Evolutionary conservation across 1,140 invertebrate genomes (phyloP).

Genomic region (Yoshiicerus persimilis): DNA sequence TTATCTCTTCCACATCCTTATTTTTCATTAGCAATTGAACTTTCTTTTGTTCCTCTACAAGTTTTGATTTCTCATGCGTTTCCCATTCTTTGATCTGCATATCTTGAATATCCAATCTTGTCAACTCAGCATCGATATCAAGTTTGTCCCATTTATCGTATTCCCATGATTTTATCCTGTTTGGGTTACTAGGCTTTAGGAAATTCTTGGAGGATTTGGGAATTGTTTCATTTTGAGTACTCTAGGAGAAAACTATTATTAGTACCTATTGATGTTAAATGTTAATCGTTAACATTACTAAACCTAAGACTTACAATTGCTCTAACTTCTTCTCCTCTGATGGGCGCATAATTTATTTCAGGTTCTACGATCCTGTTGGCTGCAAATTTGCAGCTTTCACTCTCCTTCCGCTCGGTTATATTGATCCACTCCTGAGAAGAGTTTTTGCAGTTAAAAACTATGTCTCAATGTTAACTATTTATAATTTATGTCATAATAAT

Average conservation of each 20-base stretch:
- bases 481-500: too few relatives aligned
- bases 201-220: neutral
- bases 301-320: neutral
- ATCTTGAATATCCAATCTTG: slow-evolving; percentile 65
- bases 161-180: slow-evolving; percentile 57
- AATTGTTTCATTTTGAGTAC: neutral
- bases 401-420: neutral
- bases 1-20: neutral
- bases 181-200: slow-evolving; percentile 50
- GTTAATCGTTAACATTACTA: neutral
- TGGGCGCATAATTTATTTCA: neutral
- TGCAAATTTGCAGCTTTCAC: neutral
- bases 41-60: slow-evolving; percentile 28
- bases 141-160: slow-evolving; percentile 70
- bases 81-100: slow-evolving; percentile 45
- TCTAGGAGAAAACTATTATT: neutral
- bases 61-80: slow-evolving; percentile 17
- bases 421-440: neutral
- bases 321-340: neutral
- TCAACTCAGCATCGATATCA: slow-evolving; percentile 66
- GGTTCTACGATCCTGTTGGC: too few relatives aligned
- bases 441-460: neutral
- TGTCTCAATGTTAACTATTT: neutral
- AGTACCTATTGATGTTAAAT: neutral
- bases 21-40: slow-evolving; percentile 39